These are phyloP conservation scores for Solea solea DNA, from an alignment of 2,113 vertebrate genomes.

Conservation along the genomic window DNA sequence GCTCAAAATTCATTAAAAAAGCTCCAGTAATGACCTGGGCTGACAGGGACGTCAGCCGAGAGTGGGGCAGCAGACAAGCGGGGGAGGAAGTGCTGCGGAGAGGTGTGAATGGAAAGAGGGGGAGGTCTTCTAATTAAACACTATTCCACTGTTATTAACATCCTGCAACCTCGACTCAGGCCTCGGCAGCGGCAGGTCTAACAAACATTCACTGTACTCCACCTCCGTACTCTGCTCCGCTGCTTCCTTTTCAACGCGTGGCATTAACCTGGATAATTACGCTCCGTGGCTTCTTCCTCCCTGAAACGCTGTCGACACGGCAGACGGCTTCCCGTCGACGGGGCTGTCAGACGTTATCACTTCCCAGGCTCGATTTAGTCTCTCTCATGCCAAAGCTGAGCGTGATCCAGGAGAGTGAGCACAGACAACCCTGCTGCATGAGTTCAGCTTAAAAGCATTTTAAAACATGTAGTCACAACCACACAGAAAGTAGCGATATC, in stretches of 20 bases:
- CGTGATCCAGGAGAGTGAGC: slow-evolving; percentile 1
- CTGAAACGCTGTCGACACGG: slow-evolving; percentile 38
- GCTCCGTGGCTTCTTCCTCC: slow-evolving; percentile 38
- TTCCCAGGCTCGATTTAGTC: slow-evolving; percentile 25
- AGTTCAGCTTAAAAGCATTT: slow-evolving; percentile 5
- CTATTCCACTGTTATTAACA: slow-evolving; percentile 98
- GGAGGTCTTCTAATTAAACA: slow-evolving; percentile 98
- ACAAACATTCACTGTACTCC: slow-evolving; percentile 48
- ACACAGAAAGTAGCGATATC: too few species aligned
- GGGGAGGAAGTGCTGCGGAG: slow-evolving; percentile 81
- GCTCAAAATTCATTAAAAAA: slow-evolving; percentile 98
- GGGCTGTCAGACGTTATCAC: slow-evolving; percentile 35
- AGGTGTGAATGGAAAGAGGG: slow-evolving; percentile 90
- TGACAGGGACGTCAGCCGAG: slow-evolving; percentile 97
- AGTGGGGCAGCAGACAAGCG: slow-evolving; percentile 89
- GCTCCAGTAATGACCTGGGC: slow-evolving; percentile 97
- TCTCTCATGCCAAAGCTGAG: slow-evolving; percentile 6
- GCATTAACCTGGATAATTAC: slow-evolving; percentile 71
- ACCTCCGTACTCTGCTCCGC: slow-evolving; percentile 12
- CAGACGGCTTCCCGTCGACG: slow-evolving; percentile 28
- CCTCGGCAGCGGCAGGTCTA: slow-evolving; percentile 56
- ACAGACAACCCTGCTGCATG: slow-evolving; percentile 7
- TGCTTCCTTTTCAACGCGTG: slow-evolving; percentile 47
- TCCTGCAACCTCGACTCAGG: slow-evolving; percentile 77
- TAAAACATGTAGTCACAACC: not conserved